Percentiles rank a stretch among this genome's conserved stretches.
phyloP scores from a whole-genome alignment of 2,113 vertebrate species.

The Corvus moneduloides region DNA sequence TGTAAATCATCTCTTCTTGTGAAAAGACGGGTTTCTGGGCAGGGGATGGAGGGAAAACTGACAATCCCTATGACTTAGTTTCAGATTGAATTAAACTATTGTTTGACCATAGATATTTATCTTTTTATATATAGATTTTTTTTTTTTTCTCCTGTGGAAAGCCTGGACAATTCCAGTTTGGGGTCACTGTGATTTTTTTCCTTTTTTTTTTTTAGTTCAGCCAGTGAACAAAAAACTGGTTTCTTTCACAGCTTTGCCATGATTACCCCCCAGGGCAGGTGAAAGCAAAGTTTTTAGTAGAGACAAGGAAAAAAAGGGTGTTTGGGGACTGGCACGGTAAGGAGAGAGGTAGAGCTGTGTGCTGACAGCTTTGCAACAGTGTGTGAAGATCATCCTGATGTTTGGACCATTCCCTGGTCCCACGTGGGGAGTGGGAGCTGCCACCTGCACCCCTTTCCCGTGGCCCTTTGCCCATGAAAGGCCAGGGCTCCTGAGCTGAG shows the following conservation, averaged over 20 bases:
- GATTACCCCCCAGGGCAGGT: neutral
- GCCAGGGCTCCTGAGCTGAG: neutral
- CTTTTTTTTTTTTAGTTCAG: neutral
- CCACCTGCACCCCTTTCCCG: neutral
- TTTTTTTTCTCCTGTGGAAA: neutral
- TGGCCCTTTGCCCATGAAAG: neutral
- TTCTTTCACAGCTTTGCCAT: conserved; percentile 8
- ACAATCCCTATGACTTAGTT: neutral
- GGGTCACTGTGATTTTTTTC: neutral
- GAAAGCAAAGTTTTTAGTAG: neutral
- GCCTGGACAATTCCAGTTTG: neutral
- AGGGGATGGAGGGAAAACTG: neutral
- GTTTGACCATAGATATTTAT: neutral
- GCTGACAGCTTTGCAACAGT: neutral
- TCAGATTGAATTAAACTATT: conserved; percentile 37
- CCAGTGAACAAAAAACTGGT: neutral
- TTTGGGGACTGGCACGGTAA: neutral
- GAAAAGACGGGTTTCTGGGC: neutral
- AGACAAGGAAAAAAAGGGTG: neutral
- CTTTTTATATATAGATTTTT: neutral
- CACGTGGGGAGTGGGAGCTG: neutral
- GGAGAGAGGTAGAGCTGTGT: neutral
- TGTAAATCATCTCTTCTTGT: conserved; percentile 2
- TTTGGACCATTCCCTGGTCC: neutral
- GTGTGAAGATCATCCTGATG: fast-evolving